Conservation (phyloP, 2,797 vertebrate genomes). For the Anguilla megastoma region DNA sequence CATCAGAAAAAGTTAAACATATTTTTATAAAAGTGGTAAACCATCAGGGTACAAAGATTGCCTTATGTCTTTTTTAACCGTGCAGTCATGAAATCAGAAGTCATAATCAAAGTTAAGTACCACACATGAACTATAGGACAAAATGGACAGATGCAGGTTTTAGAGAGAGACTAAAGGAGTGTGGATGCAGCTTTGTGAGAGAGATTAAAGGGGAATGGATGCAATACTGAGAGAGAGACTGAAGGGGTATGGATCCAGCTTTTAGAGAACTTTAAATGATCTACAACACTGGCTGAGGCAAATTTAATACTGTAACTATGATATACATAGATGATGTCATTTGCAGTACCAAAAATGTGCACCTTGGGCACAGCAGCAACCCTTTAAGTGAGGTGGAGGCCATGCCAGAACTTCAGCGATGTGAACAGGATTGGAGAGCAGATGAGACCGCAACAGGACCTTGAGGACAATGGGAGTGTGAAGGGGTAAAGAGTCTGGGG, state of each 20-base stretch:
- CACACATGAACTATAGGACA: too few species aligned
- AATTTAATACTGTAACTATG: neutral
- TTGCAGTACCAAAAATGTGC: neutral
- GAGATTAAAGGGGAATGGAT: neutral
- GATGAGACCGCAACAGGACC: neutral
- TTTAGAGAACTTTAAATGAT: neutral
- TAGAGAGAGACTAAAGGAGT: too few species aligned
- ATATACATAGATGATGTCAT: neutral
- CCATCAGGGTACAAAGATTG: too few species aligned
- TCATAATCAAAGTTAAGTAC: too few species aligned
- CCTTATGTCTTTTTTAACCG: too few species aligned
- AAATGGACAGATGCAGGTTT: too few species aligned
- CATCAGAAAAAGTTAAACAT: too few species aligned
- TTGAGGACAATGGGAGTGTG: neutral
- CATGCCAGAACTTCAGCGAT: neutral
- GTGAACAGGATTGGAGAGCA: neutral
- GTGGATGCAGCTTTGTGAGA: neutral
- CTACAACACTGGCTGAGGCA: neutral
- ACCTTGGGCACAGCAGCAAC: neutral
- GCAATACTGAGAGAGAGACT: neutral
- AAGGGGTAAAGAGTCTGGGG: slow-evolving; percentile 37
- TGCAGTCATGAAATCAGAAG: too few species aligned
- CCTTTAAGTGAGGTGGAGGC: neutral
- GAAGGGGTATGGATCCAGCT: neutral
- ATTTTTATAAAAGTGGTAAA: too few species aligned